Base-by-base conservation (phyloP, 2,113 vertebrate species). In the Microcebus lehilahytsara region DNA sequence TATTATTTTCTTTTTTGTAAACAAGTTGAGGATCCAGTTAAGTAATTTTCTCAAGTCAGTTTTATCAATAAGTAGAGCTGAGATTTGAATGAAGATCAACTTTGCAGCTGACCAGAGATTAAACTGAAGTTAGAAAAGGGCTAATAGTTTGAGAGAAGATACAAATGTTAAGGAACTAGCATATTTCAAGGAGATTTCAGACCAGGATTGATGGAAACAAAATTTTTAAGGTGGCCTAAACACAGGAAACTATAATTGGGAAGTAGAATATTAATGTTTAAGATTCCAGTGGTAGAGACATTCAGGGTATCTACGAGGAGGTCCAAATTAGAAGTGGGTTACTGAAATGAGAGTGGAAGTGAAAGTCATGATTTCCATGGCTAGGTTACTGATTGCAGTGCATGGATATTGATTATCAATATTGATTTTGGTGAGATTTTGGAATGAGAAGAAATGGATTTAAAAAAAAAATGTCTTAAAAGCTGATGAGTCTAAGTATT, bases 381-480 rank as follows among this genome's bases (percentile, higher is more conserved):
- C 3, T 32, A 58, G 37, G 27, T 53, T 93, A 80, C 42, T 84
- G 84, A 85, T 58, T n/a, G 13, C 9, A 86, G n/a, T 51, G 6
- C 34, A 10, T 78, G 25, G 37, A 2, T 78, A 93, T 62, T 91
- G 95, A 93, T 83, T 58, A 46, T 72, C 11, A 71, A 25, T 84
- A 64, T 93, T 94, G 84, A 91, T 77, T 85, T 66, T 37, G 20
- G 40, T 75, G 9, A 30, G 9, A 85, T 64, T 91, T 93, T 58
- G 23, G 32, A 62, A 42, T 90, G 58, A 84, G 78, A 69, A 90
- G 42, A 93, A 96, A 85, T 95, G 42, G 32, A 34, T 80, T 94
- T 93, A 67, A 34, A 92, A 94, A 37, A 94, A 58, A 67, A 87
- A 84, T 40, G 5, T 46, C n/a, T 22, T 92, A 37, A 95, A 93